Evolutionary conservation across 2,888 invertebrate genomes (phyloP), one percentile per base, ranked within the genome.

Genomic region (Ischnus inquisitorius): DNA sequence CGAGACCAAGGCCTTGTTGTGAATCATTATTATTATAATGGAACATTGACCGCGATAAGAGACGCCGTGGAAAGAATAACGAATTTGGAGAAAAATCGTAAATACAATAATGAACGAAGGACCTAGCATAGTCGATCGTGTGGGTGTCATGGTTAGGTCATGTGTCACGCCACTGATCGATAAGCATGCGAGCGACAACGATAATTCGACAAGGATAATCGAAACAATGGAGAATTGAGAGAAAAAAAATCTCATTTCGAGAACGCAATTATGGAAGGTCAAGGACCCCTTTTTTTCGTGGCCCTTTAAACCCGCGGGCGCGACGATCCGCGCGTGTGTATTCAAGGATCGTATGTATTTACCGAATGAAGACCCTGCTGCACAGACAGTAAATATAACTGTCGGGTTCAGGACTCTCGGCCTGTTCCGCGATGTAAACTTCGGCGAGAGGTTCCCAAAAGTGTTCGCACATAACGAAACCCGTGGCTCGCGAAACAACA

Each of bases 401-500:
- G 67, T 95, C 94, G 85, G 94, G 93, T 84, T 94, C 94, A 83
- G 94, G 92, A 86, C 93, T 92, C 81, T 94, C 94, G 72, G 91
- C 90, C 83, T 94, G 94, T 71, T 93, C 90, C 69, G 94, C 93
- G 83, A 95, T 93, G 88, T 94, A 93, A 89, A 96, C 95, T 93
- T 96, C 96, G 48, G 96, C 96, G 86, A 97, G 94, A 82, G 96
- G 95, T 91, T 96, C 96, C 95, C 96, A 96, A 86, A 95, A 95
- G 86, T 93, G 91, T 87, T 95, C 94, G 89, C 94, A 94, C 95
- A 95, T 95, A 51, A 46, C 57, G 78, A 57, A n/a, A 34, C 34
- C 10, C 28, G 28, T 67, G n/a, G 60, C 39, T 57, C n/a, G 51
- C 16, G 22, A 41, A 14, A 3, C 1, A 28, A 64, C 1, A 28